These are phyloP conservation scores for Rhadinocentrus ornatus DNA, from an alignment of 2,797 vertebrate genomes.

Conservation along the genomic window DNA sequence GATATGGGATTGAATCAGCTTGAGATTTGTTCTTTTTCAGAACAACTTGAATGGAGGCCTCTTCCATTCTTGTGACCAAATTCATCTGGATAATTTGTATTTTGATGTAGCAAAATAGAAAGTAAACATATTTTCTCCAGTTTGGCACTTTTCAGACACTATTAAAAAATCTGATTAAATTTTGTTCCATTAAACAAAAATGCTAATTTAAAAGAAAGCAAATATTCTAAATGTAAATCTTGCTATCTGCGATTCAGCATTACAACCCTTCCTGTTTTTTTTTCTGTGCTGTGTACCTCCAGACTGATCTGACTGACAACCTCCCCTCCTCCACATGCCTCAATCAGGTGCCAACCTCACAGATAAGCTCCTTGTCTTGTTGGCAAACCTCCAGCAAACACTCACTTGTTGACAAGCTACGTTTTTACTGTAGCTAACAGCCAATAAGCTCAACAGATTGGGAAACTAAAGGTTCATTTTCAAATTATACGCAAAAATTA, in stretches of 20 bases:
- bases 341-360: conserved; percentile 8
- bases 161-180: too few relatives aligned
- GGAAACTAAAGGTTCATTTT: not conserved
- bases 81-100: not conserved
- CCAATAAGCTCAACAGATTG: not conserved
- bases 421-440: not conserved
- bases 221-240: not conserved
- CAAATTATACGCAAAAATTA: conserved; percentile 3
- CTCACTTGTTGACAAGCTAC: conserved; percentile 5
- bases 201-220: not conserved
- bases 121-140: not conserved
- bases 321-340: conserved; percentile 13
- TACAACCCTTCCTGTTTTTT: not conserved
- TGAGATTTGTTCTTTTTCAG: conserved; percentile 19
- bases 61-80: too few relatives aligned
- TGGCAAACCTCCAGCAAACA: conserved; percentile 30
- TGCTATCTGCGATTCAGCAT: not conserved
- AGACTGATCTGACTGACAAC: not conserved
- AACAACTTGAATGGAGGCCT: not conserved
- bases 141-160: not conserved
- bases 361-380: conserved; percentile 32
- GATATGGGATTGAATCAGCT: conserved; percentile 57
- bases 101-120: not conserved
- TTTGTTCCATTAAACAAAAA: not conserved
- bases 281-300: not conserved